A percentile compares a stretch with the other conserved stretches of the same genome.
Conservation (phyloP, 2,797 vertebrate species). For the Mormyrops boulengeri region DNA sequence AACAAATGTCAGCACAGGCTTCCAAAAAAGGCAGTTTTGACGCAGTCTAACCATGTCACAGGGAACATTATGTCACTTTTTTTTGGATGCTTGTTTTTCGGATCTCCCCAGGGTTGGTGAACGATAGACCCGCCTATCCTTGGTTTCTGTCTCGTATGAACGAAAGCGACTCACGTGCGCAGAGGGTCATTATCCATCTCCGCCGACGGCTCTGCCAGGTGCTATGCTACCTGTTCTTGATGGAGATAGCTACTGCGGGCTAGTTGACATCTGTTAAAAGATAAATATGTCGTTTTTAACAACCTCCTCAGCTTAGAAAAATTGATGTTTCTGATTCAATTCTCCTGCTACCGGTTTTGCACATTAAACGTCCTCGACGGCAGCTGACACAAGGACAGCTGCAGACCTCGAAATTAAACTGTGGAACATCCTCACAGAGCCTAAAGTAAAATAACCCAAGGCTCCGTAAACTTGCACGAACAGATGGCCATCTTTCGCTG, state of each 20-base stretch:
- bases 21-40: background rate
- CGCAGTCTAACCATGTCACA: background rate
- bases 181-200: background rate
- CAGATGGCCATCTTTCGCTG: background rate
- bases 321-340: background rate
- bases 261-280: background rate
- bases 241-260: background rate
- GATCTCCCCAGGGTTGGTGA: background rate
- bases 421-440: background rate
- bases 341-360: background rate
- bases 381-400: background rate
- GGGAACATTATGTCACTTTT: background rate
- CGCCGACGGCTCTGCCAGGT: background rate
- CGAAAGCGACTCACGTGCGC: background rate
- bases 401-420: background rate
- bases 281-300: slow-evolving; percentile 2
- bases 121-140: background rate
- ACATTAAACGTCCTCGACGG: background rate
- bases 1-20: background rate
- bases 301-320: background rate
- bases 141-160: background rate
- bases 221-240: background rate
- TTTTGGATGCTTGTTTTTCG: background rate
- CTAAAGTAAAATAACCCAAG: background rate
- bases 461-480: background rate